These are phyloP conservation scores for Symphodus melops DNA, from an alignment of 2,113 vertebrate species.

Conservation along the genomic window DNA sequence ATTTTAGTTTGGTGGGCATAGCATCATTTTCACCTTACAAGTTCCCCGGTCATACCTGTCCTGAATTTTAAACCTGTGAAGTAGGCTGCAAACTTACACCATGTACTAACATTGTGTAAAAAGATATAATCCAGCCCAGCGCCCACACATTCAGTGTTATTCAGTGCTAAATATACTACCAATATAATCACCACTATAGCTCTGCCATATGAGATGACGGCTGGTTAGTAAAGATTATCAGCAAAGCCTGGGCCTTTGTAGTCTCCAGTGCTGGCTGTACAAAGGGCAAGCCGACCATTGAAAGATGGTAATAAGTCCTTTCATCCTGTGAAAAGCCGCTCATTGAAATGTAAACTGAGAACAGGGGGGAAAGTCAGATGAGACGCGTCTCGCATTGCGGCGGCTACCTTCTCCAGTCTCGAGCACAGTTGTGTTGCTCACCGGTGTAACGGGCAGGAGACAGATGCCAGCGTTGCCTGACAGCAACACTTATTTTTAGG, in stretches of 20 bases:
- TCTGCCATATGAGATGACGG: conserved; percentile 32
- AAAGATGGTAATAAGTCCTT: conserved; percentile 13
- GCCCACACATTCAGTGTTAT: conserved; percentile 30
- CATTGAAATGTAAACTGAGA: conserved; percentile 28
- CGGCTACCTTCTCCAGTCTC: conserved; percentile 10
- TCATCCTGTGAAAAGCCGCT: conserved; percentile 16
- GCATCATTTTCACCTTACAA: background rate
- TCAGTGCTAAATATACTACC: conserved; percentile 60
- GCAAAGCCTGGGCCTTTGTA: conserved; percentile 52
- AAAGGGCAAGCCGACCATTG: conserved; percentile 26
- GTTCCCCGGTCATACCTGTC: conserved; percentile 8
- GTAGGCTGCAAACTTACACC: background rate
- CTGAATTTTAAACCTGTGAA: conserved; percentile 15
- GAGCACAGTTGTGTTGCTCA: conserved; percentile 28
- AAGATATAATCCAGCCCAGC: conserved; percentile 35
- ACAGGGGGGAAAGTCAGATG: background rate
- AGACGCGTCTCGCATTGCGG: background rate
- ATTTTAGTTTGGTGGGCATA: conserved; percentile 4
- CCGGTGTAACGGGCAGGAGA: conserved; percentile 22
- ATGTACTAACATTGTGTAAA: conserved; percentile 8
- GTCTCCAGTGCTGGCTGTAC: conserved; percentile 13
- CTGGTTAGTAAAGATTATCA: conserved; percentile 54
- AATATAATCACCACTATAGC: conserved; percentile 38
- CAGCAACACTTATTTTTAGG: conserved; percentile 51
- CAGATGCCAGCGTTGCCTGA: conserved; percentile 33